Evolutionary conservation across 1,140 invertebrate genomes (phyloP).

Genomic region (Cherax destructor): DNA sequence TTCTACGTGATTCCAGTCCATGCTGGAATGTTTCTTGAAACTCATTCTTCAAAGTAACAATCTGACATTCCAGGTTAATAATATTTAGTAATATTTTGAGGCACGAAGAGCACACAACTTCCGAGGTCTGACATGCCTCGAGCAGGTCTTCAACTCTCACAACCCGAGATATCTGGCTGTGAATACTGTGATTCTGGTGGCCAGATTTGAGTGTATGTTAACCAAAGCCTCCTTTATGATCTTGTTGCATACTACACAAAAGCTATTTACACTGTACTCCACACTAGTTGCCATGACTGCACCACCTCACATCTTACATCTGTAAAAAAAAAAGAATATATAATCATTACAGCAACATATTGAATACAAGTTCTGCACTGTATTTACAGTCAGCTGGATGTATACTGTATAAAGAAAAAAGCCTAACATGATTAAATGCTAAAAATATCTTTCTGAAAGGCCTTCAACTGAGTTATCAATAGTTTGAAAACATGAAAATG

Average conservation of each 20-base stretch:
- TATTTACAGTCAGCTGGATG: too few species aligned
- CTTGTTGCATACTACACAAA: constrained; percentile 18
- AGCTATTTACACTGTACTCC: not conserved
- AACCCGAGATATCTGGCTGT: constrained; percentile 19
- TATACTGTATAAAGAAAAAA: too few species aligned
- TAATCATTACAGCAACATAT: not conserved
- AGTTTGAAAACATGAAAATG: too few species aligned
- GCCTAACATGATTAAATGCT: too few species aligned
- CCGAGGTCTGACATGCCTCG: constrained; percentile 5
- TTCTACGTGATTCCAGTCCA: not conserved
- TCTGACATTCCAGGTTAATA: constrained; percentile 29
- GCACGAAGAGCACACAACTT: constrained; percentile 8
- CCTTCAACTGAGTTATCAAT: too few species aligned
- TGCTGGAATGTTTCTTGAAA: constrained; percentile 16
- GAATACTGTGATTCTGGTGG: constrained; percentile 16
- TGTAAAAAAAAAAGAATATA: constrained; percentile 2
- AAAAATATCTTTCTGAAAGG: too few species aligned
- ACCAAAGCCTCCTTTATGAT: not conserved
- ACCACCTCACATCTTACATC: not conserved
- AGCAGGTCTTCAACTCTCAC: constrained; percentile 1
- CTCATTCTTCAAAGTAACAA: constrained; percentile 6
- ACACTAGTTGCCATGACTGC: constrained; percentile 20
- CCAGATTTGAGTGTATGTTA: constrained; percentile 10
- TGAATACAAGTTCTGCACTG: too few species aligned
- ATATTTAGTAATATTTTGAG: constrained; percentile 16